Percentiles rank a stretch among this genome's conserved stretches.
phyloP scores from a whole-genome alignment of 2,113 vertebrate genomes.

The Merops nubicus region DNA sequence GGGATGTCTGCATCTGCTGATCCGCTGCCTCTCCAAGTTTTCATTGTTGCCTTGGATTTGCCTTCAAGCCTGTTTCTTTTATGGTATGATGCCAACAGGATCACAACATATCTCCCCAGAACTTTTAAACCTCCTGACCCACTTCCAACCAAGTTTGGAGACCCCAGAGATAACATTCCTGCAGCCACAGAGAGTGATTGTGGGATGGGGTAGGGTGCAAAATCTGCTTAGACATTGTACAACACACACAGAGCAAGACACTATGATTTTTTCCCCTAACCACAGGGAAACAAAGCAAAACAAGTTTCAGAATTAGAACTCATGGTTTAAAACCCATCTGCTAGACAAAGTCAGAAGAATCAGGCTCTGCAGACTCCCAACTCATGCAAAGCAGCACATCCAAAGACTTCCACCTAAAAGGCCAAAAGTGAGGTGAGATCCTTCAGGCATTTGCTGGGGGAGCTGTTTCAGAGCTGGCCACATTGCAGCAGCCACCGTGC shows the following conservation, averaged over 20 bases:
- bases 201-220: not conserved
- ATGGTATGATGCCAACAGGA: not conserved
- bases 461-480: not conserved
- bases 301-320: not conserved
- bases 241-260: not conserved
- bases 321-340: not conserved
- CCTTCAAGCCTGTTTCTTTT: constrained; percentile 4
- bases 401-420: not conserved
- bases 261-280: not conserved
- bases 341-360: not conserved
- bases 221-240: not conserved
- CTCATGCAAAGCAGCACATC: not conserved
- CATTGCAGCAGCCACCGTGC: not conserved
- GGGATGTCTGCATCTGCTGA: constrained; percentile 40
- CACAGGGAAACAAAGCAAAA: not conserved
- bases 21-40: constrained; percentile 37
- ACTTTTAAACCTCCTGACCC: constrained; percentile 61
- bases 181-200: not conserved
- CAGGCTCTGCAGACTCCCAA: not conserved
- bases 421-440: not conserved
- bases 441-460: not conserved
- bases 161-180: constrained; percentile 41
- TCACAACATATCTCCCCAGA: constrained; percentile 5
- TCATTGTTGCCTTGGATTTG: constrained; percentile 31
- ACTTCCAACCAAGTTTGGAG: constrained; percentile 52